Conservation (phyloP, 2,113 vertebrate genomes). For the Pelusios castaneus region DNA sequence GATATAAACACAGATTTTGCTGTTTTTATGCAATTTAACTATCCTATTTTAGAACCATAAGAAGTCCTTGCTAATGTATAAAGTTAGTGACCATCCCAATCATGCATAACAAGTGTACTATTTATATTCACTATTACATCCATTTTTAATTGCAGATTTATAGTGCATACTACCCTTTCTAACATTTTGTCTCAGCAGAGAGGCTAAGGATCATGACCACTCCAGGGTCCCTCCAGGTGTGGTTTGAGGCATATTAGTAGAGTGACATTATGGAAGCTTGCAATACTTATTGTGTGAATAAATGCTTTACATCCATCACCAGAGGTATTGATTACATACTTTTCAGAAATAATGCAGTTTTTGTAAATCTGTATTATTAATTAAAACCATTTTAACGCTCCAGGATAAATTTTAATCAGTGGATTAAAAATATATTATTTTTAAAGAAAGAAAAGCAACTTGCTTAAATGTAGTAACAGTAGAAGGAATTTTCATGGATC, state of each 20-base stretch:
- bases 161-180: neutral
- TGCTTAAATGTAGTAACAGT: neutral
- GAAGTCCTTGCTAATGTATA: neutral
- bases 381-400: neutral
- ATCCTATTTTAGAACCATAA: too few relatives aligned
- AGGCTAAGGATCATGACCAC: conserved; percentile 6
- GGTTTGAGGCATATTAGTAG: conserved; percentile 26
- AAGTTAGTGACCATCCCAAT: neutral
- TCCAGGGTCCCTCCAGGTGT: neutral
- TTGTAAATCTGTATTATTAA: neutral
- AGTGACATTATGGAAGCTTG: neutral
- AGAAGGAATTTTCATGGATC: neutral
- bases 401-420: neutral
- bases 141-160: too few relatives aligned
- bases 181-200: neutral
- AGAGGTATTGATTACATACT: neutral
- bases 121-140: too few relatives aligned
- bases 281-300: neutral
- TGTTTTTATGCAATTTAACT: too few relatives aligned
- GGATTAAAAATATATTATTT: neutral
- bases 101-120: neutral
- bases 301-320: neutral
- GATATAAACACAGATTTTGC: too few relatives aligned
- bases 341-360: neutral
- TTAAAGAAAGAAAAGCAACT: neutral